phyloP scores from a whole-genome alignment of 2,797 vertebrate species.

The Typhlichthys subterraneus region DNA sequence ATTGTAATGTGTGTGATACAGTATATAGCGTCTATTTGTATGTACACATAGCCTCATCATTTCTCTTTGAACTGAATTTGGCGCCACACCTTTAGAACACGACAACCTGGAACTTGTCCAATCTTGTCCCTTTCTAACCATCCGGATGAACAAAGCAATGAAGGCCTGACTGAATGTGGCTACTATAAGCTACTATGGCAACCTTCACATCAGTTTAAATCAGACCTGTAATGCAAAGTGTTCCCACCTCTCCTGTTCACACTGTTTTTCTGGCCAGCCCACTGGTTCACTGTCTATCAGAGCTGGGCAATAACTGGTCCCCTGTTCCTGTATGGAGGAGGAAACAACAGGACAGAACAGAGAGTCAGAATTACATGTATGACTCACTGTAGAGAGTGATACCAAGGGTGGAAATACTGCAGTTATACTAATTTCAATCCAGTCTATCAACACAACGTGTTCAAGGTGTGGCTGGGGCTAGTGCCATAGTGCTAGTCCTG shows the following conservation, averaged over 20 bases:
- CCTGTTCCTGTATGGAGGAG: conserved; percentile 70
- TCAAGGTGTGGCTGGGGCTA: too few species aligned
- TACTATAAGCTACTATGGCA: not conserved
- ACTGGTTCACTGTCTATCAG: conserved; percentile 76
- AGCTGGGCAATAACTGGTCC: conserved; percentile 72
- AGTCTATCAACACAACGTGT: too few species aligned
- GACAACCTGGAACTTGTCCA: conserved; percentile 17
- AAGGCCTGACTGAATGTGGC: not conserved
- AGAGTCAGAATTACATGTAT: conserved; percentile 18
- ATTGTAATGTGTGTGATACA: not conserved
- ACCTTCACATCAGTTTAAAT: not conserved
- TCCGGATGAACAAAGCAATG: not conserved
- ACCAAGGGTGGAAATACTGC: not conserved
- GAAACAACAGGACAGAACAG: conserved; percentile 16
- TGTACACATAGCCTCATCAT: conserved; percentile 14
- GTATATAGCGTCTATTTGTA: conserved; percentile 15
- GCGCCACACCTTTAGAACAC: conserved; percentile 23
- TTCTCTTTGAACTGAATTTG: conserved; percentile 1
- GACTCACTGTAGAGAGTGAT: not conserved
- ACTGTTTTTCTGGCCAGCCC: conserved; percentile 22
- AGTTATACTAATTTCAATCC: too few species aligned
- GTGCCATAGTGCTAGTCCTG: too few species aligned
- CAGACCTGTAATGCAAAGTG: conserved; percentile 21
- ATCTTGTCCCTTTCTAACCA: conserved; percentile 16
- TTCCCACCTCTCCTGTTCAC: conserved; percentile 66